Percentiles rank a stretch among this genome's conserved stretches.
These are phyloP conservation scores for Papilio elwesi DNA, from an alignment of 2,888 invertebrate genomes.

Conservation along the genomic window DNA sequence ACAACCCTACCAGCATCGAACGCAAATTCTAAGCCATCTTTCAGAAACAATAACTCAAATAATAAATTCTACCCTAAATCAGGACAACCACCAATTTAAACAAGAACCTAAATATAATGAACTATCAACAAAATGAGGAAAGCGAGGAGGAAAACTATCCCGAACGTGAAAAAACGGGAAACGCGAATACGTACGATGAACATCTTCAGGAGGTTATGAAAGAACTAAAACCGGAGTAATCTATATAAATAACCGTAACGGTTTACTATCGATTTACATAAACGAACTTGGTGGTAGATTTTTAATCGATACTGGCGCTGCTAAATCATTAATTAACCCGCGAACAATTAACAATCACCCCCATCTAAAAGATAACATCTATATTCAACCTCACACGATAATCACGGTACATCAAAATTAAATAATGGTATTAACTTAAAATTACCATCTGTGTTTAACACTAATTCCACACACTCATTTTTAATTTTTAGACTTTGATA, in stretches of 20 bases:
- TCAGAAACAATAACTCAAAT: too few relatives aligned
- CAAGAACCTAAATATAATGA: too few relatives aligned
- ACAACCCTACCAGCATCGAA: too few relatives aligned
- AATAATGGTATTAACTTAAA: not conserved
- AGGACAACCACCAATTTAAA: too few relatives aligned
- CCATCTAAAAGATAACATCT: not conserved
- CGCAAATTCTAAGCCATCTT: too few relatives aligned
- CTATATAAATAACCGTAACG: not conserved
- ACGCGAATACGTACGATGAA: too few relatives aligned
- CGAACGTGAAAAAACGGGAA: too few relatives aligned
- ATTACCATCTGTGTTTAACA: not conserved
- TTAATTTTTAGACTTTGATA: not conserved
- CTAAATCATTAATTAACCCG: conserved; percentile 2
- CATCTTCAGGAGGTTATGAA: too few relatives aligned
- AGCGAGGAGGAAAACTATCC: too few relatives aligned
- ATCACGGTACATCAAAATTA: not conserved
- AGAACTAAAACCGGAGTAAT: not conserved
- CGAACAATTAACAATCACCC: not conserved
- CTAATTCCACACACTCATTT: not conserved
- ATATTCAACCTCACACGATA: not conserved
- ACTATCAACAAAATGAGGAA: too few relatives aligned
- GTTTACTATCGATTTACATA: not conserved
- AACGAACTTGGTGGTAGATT: conserved; percentile 4
- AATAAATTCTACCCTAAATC: too few relatives aligned
- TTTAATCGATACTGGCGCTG: conserved; percentile 2